Percentiles rank a stretch among this genome's conserved stretches.
Evolutionary conservation across 2,113 vertebrate genomes (phyloP).

Genomic region (Oxygymnocypris stewartii): DNA sequence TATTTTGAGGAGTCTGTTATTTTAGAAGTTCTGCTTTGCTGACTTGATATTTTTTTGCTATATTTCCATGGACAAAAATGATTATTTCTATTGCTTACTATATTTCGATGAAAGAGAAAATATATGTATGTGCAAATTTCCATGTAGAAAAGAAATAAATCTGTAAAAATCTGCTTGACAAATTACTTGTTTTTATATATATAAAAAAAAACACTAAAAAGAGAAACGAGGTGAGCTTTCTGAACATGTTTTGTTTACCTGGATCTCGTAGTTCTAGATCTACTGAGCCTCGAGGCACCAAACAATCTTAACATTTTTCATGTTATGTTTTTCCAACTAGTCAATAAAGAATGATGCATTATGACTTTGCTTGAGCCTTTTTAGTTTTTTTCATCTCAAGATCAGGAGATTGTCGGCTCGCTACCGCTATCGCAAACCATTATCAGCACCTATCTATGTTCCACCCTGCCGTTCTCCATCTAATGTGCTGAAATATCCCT

Average conservation of each 20-base stretch:
- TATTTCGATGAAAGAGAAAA: constrained; percentile 51
- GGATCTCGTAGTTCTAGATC: constrained; percentile 65
- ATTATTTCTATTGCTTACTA: constrained; percentile 46
- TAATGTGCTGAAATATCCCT: constrained; percentile 41
- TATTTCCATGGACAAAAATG: constrained; percentile 64
- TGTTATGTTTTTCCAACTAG: constrained; percentile 71
- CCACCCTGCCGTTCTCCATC: constrained; percentile 15
- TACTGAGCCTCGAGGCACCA: constrained; percentile 73
- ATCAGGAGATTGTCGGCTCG: not conserved
- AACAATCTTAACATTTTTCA: constrained; percentile 70
- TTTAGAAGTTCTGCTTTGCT: constrained; percentile 62
- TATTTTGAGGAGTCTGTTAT: constrained; percentile 66
- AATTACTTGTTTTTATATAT: not conserved
- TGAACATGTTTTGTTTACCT: constrained; percentile 67
- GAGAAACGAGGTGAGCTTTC: constrained; percentile 57
- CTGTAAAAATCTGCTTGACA: constrained; percentile 47
- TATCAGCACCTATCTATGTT: constrained; percentile 19
- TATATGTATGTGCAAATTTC: constrained; percentile 55
- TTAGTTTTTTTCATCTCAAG: constrained; percentile 34
- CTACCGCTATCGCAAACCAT: not conserved
- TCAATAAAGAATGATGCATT: constrained; percentile 77
- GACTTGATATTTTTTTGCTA: constrained; percentile 67
- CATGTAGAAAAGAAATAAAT: constrained; percentile 37
- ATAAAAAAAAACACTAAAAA: constrained; percentile 40
- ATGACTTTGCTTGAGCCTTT: constrained; percentile 46